Conservation (phyloP, 1,140 invertebrate genomes). For the Metopolophium dirhodum region DNA sequence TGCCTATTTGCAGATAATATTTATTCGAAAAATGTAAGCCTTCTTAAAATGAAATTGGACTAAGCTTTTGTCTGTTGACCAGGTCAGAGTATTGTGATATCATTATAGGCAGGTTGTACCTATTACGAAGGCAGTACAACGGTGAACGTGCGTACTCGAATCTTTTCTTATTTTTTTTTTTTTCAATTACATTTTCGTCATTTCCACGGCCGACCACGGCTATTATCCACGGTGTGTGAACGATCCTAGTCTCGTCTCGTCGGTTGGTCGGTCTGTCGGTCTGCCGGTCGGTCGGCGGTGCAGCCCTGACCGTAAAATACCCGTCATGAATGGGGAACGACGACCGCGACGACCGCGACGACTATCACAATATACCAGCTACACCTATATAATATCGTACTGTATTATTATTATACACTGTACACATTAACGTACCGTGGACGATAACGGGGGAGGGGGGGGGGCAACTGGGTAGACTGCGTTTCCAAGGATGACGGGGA, state of each 20-base stretch:
- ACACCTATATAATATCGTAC: not conserved
- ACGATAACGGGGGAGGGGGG: too few species aligned
- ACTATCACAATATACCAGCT: not conserved
- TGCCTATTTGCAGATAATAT: not conserved
- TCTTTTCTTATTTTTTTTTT: not conserved
- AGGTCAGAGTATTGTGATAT: not conserved
- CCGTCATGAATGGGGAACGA: conserved; percentile 43
- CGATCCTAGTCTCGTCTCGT: not conserved
- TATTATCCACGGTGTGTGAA: conserved; percentile 51
- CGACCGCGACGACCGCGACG: not conserved
- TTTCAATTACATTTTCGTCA: not conserved
- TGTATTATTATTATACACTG: not conserved
- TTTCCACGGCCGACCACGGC: not conserved
- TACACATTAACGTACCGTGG: not conserved
- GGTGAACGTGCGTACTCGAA: not conserved
- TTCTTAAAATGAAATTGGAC: not conserved
- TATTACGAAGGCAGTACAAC: not conserved
- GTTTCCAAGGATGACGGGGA: not conserved
- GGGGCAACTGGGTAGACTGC: not conserved
- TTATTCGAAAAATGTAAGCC: not conserved
- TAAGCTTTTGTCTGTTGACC: not conserved
- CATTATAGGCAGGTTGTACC: not conserved
- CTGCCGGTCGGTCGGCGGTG: not conserved
- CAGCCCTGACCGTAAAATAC: conserved; percentile 54
- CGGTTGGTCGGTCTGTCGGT: not conserved